These are phyloP conservation scores for Ophioninae sp. DNA, from an alignment of 2,888 invertebrate species.

Conservation along the genomic window DNA sequence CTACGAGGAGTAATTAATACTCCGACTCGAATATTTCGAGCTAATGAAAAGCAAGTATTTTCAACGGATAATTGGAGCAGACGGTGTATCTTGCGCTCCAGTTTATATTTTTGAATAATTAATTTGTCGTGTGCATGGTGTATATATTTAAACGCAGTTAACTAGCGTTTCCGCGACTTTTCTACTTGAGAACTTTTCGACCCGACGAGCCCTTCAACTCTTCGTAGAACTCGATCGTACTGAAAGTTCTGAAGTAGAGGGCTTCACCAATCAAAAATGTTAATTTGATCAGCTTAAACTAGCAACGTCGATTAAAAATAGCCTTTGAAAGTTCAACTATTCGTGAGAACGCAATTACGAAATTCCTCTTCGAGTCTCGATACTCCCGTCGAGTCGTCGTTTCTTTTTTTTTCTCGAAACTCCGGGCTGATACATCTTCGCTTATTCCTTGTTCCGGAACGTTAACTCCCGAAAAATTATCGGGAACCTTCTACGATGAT, in stretches of 20 bases:
- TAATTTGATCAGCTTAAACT: neutral
- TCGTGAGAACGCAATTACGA: conserved; percentile 3
- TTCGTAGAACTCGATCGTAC: neutral
- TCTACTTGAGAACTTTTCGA: conserved; percentile 6
- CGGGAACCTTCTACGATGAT: conserved; percentile 32
- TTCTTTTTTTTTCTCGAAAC: conserved; percentile 3
- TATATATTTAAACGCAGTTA: neutral
- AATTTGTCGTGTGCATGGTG: neutral
- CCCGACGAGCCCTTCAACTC: conserved; percentile 5
- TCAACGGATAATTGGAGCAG: neutral
- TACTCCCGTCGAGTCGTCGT: conserved; percentile 1
- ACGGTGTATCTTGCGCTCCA: neutral
- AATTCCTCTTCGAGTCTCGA: conserved; percentile 17
- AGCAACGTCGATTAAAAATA: conserved; percentile 7
- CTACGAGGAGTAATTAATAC: neutral
- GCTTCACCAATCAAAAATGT: conserved; percentile 8
- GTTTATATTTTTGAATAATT: neutral
- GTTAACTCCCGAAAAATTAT: conserved; percentile 31
- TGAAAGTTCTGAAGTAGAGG: neutral
- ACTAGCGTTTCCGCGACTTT: conserved; percentile 4
- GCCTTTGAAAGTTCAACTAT: conserved; percentile 19
- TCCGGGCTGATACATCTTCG: conserved; percentile 5
- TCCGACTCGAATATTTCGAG: neutral
- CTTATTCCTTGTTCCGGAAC: conserved; percentile 19
- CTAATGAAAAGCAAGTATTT: neutral